These are phyloP conservation scores for Agrypnia vestita DNA, from an alignment of 1,140 invertebrate genomes.

Conservation along the genomic window DNA sequence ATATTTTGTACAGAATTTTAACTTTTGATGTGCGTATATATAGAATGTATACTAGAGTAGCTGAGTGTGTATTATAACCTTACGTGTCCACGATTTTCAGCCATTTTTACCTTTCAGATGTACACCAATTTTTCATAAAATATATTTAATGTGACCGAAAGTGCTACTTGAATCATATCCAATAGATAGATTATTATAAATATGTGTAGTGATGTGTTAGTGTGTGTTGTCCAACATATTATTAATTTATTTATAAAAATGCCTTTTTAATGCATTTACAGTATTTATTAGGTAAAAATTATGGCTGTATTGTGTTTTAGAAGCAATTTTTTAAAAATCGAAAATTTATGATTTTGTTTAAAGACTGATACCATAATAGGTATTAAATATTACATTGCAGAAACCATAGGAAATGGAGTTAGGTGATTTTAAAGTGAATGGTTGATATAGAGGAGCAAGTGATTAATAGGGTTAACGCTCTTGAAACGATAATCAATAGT, in stretches of 20 bases:
- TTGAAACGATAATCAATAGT: too few relatives aligned
- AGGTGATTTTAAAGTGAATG: too few relatives aligned
- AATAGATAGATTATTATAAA: conserved; percentile 14
- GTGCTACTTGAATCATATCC: conserved; percentile 34
- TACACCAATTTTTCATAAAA: conserved; percentile 34
- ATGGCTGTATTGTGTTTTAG: too few relatives aligned
- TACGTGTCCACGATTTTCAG: background rate
- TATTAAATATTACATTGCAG: too few relatives aligned
- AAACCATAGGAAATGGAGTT: too few relatives aligned
- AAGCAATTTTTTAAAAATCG: too few relatives aligned
- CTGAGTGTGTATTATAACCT: background rate
- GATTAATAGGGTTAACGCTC: too few relatives aligned
- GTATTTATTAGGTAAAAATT: background rate
- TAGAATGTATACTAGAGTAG: background rate
- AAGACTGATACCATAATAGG: too few relatives aligned
- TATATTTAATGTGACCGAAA: conserved; percentile 18
- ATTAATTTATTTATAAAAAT: conserved; percentile 1
- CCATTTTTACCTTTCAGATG: conserved; percentile 6
- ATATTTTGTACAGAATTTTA: conserved; percentile 26
- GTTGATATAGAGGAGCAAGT: too few relatives aligned
- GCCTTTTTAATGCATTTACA: background rate
- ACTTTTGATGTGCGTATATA: conserved; percentile 20
- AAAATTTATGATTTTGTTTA: too few relatives aligned
- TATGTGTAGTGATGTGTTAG: conserved; percentile 8
- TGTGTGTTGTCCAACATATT: conserved; percentile 4